Conservation (phyloP, 2,113 vertebrate species). For the Chloroceryle aenea region DNA sequence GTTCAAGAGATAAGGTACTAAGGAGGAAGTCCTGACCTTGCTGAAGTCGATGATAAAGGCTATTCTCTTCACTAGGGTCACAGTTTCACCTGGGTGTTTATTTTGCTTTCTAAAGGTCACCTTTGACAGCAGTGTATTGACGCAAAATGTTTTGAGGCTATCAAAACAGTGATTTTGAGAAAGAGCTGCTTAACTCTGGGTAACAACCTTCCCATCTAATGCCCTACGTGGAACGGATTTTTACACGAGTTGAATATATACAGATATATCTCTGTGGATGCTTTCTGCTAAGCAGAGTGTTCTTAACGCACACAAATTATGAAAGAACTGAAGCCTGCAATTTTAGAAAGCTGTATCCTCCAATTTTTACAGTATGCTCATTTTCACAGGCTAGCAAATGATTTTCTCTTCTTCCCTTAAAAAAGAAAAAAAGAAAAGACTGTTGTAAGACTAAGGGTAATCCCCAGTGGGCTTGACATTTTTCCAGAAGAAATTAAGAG, state of each 20-base stretch:
- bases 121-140: constrained; percentile 12
- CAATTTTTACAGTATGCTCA: constrained; percentile 19
- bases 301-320: not conserved
- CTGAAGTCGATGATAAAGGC: constrained; percentile 14
- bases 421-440: not conserved
- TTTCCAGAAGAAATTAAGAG: constrained; percentile 82
- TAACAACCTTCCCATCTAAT: constrained; percentile 21
- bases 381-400: constrained; percentile 32
- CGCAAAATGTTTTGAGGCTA: constrained; percentile 23
- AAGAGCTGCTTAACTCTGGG: not conserved
- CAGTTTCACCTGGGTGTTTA: constrained; percentile 53
- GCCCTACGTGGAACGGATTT: not conserved
- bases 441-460: constrained; percentile 59
- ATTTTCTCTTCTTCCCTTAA: constrained; percentile 5
- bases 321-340: not conserved
- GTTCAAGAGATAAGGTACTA: not conserved
- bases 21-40: constrained; percentile 35
- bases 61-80: not conserved
- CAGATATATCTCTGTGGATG: not conserved
- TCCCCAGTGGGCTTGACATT: constrained; percentile 73
- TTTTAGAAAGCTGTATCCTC: constrained; percentile 21
- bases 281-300: constrained; percentile 3
- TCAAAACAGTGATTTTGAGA: constrained; percentile 53
- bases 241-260: not conserved
- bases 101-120: not conserved